Base-by-base conservation (phyloP, 2,888 invertebrate species). In the Chelonus formosanus region DNA sequence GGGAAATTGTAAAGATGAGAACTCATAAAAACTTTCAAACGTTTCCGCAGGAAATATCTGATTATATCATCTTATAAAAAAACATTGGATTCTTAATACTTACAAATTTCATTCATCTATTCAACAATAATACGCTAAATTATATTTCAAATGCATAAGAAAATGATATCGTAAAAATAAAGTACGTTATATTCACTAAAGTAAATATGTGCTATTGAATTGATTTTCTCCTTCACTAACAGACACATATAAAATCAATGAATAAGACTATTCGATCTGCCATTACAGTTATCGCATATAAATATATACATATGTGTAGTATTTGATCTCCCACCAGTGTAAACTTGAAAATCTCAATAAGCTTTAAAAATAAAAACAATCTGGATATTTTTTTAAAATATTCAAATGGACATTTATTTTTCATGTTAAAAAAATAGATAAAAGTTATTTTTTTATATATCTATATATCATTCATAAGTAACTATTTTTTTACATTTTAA, bases 21-120 rank as follows among this genome's bases (percentile, higher is more conserved):
- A n/a, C 43, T 60, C 50, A 48, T 67, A 64, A 67, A 67, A 67
- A 67, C 52, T 67, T 64, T 64, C n/a, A 44, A 56, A 40, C 50
- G 55, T 64, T 67, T 67, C 54, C 55, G 35, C 34, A 57, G 59
- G 56, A 63, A 62, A 34, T 58, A 47, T 58, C 55, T 52, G 40
- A 40, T 40, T 40, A 40, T 40, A 40, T 40, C 40, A 40, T 40
- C 20, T 20, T 20, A 20, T 20, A 20, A 20, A 20, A 20, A 20
- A 40, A 40, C 40, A 40, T 40, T 40, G 6, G 6, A 4, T 4
- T 6, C 6, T 40, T 40, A 40, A 40, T 40, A 40, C 40, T 40
- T 6, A 40, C 40, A 40, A 40, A 40, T 67, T 61, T 59, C 64
- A 5, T 53, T 32, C 34, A 52, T 52, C 34, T 32, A 52, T 52